These are phyloP conservation scores for Drosophila mettleri DNA, from an alignment of 2,888 invertebrate genomes.

Conservation along the genomic window DNA sequence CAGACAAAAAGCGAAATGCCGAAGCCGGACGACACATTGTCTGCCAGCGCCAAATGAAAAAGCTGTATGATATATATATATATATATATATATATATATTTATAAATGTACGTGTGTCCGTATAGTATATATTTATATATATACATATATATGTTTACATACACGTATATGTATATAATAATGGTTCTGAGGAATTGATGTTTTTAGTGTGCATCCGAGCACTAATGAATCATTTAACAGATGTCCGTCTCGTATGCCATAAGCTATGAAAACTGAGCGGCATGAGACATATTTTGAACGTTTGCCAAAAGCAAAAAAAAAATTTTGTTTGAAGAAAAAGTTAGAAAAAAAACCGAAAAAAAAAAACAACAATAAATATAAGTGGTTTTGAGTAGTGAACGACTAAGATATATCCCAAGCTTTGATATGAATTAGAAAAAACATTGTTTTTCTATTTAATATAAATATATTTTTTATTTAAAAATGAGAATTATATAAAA, in stretches of 20 bases:
- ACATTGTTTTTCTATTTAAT: neutral
- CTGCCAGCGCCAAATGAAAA: constrained; percentile 54
- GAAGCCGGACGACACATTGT: constrained; percentile 66
- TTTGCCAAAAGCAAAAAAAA: constrained; percentile 50
- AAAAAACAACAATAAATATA: neutral
- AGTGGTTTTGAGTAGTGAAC: neutral
- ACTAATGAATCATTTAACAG: constrained; percentile 75
- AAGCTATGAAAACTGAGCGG: constrained; percentile 52
- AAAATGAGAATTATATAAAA: too few species aligned
- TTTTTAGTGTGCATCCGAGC: constrained; percentile 44
- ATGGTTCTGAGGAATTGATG: constrained; percentile 45
- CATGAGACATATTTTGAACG: constrained; percentile 59
- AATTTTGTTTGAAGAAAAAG: constrained; percentile 10
- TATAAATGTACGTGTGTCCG: too few species aligned
- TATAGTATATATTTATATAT: constrained; percentile 19
- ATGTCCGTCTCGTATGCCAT: constrained; percentile 54
- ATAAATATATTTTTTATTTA: neutral
- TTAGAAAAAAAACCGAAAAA: constrained; percentile 2
- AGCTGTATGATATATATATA: constrained; percentile 1
- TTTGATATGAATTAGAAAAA: neutral
- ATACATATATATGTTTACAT: constrained; percentile 20
- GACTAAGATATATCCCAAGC: neutral
- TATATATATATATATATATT: constrained; percentile 8
- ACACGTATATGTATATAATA: constrained; percentile 26
- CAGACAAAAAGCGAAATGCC: constrained; percentile 45